Base-by-base conservation (phyloP, 1,140 invertebrate genomes). In the Drosophila nigromelanica region DNA sequence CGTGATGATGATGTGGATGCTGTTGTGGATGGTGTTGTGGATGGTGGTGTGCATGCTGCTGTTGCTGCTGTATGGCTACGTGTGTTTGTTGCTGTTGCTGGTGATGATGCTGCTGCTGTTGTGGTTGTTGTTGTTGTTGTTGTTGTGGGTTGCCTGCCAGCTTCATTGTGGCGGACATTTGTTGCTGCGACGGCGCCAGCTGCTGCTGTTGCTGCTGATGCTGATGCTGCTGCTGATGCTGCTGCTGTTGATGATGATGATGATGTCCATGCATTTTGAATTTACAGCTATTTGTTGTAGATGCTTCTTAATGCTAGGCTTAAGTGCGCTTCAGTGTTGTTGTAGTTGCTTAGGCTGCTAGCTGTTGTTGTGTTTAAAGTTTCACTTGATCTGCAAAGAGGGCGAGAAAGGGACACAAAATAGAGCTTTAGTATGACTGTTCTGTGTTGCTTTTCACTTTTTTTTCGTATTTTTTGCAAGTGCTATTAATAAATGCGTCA, bases 231-330 rank as follows among this genome's bases (percentile, higher is more conserved):
- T 72, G 72, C 8, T 69, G 73, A 35, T 75, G 76, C 40, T 73
- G 72, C 7, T 69, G 73, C 30, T 75, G 76, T 27, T 63, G 62
- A 52, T 81, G 80, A 39, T 73, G 73, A 64, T 63, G 63, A 69
- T 87, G 80, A 64, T 81, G 80, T 87, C 78, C 79, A 87, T 87
- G 83, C 83, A 87, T 87, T 69, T 78, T 76, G 59, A 45, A 11
- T 59, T 51, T 61, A 51, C 40, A 56, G 43, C 24, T 50, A 43
- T 37, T 50, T 80, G 37, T 59, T 72, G 63, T 76, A 27, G 68
- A 30, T 70, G 47, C 62, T 61, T 40, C 39, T 47, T 68, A 47
- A 27, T 40, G 62, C 48, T 72, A 63, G 40, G 52, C 59, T 70
- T 54, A 52, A 60, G 62, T 66, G 62, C 47, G 51, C 24, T 50